These are phyloP conservation scores for Caenorhabditis inopinata DNA, from an alignment of 1,140 invertebrate species.

Conservation along the genomic window DNA sequence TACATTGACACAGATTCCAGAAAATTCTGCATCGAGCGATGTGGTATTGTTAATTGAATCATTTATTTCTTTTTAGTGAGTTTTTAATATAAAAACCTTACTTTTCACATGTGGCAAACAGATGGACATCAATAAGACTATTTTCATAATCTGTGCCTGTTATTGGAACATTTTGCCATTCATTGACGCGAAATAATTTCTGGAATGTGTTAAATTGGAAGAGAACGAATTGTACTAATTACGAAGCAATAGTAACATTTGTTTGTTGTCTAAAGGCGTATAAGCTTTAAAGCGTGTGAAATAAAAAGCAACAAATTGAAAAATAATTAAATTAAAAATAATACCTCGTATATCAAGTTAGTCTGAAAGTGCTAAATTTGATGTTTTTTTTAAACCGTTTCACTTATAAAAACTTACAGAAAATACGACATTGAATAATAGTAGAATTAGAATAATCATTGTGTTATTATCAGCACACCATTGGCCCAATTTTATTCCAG, in stretches of 20 bases:
- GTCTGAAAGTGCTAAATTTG: not conserved
- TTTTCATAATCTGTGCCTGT: not conserved
- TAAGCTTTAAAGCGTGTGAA: too few species aligned
- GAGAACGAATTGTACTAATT: too few species aligned
- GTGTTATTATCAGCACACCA: not conserved
- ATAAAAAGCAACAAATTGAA: too few species aligned
- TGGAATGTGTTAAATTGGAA: not conserved
- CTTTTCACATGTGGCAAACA: slow-evolving; percentile 26
- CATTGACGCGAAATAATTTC: slow-evolving; percentile 6
- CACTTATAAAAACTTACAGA: not conserved
- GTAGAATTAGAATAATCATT: slow-evolving; percentile 16
- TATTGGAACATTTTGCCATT: slow-evolving; percentile 1
- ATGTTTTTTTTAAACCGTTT: not conserved
- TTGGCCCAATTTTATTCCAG: not conserved
- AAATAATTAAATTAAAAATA: not conserved
- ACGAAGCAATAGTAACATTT: too few species aligned
- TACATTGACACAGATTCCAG: not conserved
- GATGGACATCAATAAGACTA: not conserved
- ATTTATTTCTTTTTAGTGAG: not conserved
- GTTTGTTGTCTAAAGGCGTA: too few species aligned
- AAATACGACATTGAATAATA: slow-evolving; percentile 23
- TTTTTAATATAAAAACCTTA: not conserved
- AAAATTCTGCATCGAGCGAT: not conserved
- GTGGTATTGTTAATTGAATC: slow-evolving; percentile 4
- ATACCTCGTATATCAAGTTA: not conserved